A percentile compares a stretch with the other conserved stretches of the same genome.
Evolutionary conservation across 2,888 invertebrate genomes (phyloP).

Genomic region (Cabera pusaria): DNA sequence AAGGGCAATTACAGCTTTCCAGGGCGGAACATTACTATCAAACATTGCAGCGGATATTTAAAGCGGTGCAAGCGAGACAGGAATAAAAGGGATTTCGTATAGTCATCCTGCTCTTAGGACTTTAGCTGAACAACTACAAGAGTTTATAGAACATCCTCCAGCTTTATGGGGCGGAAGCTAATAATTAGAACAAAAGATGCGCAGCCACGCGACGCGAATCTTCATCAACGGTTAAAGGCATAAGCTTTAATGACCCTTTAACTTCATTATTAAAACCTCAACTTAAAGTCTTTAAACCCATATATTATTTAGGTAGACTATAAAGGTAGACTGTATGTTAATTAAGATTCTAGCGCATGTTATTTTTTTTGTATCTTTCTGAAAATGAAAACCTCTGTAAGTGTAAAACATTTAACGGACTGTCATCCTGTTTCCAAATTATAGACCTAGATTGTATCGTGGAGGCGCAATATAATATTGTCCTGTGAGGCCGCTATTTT

Average conservation of each 20-base stretch:
- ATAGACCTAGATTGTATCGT: no score
- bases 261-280: no score
- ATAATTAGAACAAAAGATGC: constrained; percentile 79
- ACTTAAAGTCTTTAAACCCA: no score
- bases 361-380: no score
- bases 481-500: no score
- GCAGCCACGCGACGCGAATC: constrained; percentile 69
- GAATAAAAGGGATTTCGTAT: constrained; percentile 31
- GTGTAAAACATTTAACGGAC: no score
- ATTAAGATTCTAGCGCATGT: no score
- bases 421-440: no score
- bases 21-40: constrained; percentile 48
- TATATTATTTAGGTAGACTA: no score
- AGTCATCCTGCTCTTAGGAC: constrained; percentile 36
- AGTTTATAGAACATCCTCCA: constrained; percentile 52
- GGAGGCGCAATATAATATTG: no score
- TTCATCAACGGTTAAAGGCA: constrained; percentile 53
- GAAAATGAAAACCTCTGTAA: no score
- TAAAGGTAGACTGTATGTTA: no score
- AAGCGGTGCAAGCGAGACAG: constrained; percentile 34
- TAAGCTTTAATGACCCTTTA: constrained; percentile 33
- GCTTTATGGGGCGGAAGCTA: constrained; percentile 63
- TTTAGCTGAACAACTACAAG: constrained; percentile 53
- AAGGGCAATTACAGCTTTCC: constrained; percentile 52
- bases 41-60: constrained; percentile 41